These are phyloP conservation scores for Ellobium chinense DNA, from an alignment of 2,888 invertebrate species.

Conservation along the genomic window DNA sequence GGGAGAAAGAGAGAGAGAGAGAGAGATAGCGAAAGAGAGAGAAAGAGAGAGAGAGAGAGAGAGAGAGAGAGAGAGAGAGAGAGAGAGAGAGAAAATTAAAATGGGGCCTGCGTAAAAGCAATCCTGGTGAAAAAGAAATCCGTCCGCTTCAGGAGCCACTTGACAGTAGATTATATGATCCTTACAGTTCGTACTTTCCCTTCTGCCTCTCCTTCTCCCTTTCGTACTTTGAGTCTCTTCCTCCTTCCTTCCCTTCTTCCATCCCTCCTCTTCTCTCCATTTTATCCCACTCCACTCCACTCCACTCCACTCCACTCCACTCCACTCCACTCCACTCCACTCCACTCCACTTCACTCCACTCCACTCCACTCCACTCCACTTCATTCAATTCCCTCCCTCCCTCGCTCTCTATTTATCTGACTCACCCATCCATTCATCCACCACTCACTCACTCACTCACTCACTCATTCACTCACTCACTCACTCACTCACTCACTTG, in stretches of 20 bases:
- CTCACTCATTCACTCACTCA: not conserved
- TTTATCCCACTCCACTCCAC: not conserved
- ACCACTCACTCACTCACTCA: not conserved
- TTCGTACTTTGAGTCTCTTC: not conserved
- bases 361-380: not conserved
- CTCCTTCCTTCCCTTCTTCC: not conserved
- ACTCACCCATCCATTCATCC: not conserved
- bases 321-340: not conserved
- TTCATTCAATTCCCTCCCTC: not conserved
- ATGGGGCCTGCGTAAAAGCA: too few relatives aligned
- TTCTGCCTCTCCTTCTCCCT: not conserved
- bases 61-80: constrained; percentile 9
- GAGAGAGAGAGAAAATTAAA: not conserved
- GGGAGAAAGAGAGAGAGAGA: not conserved
- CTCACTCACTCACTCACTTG: not conserved
- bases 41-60: constrained; percentile 20
- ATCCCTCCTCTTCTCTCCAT: not conserved
- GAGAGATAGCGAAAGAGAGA: not conserved
- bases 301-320: not conserved
- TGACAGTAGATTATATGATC: too few relatives aligned
- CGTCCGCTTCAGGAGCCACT: too few relatives aligned
- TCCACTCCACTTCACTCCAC: not conserved
- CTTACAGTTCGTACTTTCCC: not conserved
- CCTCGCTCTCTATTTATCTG: not conserved
- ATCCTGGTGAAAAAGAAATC: too few relatives aligned